phyloP scores from a whole-genome alignment of 2,113 vertebrate genomes.

The Pogonocichla stellata region DNA sequence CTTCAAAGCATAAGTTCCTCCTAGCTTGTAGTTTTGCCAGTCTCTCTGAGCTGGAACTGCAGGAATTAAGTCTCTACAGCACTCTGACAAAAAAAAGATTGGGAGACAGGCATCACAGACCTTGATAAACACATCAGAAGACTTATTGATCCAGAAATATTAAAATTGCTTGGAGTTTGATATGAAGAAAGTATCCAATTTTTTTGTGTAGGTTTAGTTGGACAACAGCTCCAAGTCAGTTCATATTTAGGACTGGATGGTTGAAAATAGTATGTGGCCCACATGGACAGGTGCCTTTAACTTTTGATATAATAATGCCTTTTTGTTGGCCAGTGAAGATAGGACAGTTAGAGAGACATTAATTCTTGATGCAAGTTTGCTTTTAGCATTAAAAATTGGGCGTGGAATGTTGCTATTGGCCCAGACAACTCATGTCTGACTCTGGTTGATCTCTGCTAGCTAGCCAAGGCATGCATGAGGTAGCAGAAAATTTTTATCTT shows the following conservation, averaged over 20 bases:
- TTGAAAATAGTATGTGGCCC: neutral
- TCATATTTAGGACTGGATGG: neutral
- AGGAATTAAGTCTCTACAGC: neutral
- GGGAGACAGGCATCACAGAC: neutral
- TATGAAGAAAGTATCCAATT: neutral
- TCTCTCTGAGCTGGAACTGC: neutral
- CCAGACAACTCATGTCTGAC: neutral
- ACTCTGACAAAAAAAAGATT: neutral
- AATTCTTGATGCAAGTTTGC: neutral
- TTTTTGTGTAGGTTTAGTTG: neutral
- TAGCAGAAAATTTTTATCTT: neutral
- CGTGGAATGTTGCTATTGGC: neutral
- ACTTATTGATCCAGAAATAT: neutral
- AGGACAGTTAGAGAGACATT: neutral
- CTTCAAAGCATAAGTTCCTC: neutral
- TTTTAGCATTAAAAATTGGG: neutral
- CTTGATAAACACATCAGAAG: neutral
- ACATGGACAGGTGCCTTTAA: neutral
- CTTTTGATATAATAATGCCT: neutral
- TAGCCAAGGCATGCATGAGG: rapidly evolving
- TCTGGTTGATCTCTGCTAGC: neutral
- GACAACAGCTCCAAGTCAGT: neutral
- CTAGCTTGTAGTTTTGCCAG: neutral
- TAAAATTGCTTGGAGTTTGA: neutral
- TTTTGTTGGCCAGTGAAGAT: neutral